A percentile compares a stretch with the other conserved stretches of the same genome.
These are phyloP conservation scores for Melanitta fusca DNA, from an alignment of 2,797 vertebrate species.

Conservation along the genomic window DNA sequence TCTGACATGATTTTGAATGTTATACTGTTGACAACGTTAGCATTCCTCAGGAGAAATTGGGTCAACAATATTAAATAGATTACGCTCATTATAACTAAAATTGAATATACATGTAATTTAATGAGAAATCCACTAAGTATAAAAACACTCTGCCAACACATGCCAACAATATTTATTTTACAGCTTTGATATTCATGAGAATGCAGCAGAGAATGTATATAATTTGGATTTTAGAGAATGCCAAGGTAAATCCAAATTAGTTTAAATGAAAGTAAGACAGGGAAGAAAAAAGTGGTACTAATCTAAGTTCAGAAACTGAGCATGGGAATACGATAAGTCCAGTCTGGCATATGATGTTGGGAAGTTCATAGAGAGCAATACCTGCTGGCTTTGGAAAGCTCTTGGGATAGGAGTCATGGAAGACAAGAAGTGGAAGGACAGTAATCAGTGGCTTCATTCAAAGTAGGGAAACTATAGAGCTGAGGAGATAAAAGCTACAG, in stretches of 20 bases:
- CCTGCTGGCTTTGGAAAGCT: neutral
- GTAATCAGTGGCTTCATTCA: neutral
- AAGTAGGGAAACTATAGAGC: neutral
- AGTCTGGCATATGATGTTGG: neutral
- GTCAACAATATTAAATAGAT: constrained; percentile 45
- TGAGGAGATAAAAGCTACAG: neutral
- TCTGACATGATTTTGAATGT: neutral
- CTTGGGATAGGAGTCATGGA: neutral
- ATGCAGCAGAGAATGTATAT: neutral
- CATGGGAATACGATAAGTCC: neutral
- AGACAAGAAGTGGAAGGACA: neutral
- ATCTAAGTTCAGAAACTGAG: neutral
- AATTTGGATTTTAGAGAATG: constrained; percentile 21
- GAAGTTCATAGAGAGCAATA: neutral
- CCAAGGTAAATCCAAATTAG: neutral
- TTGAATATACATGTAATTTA: constrained; percentile 16
- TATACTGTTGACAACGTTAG: neutral
- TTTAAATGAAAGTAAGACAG: neutral
- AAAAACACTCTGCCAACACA: constrained; percentile 34
- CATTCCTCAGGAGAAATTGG: constrained; percentile 5
- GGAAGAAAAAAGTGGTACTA: neutral
- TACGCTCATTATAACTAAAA: constrained; percentile 57
- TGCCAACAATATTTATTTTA: constrained; percentile 4
- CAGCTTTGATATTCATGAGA: constrained; percentile 14
- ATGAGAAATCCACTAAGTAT: constrained; percentile 40